Evolutionary conservation across 1,140 invertebrate species (phyloP), one percentile per base, ranked within the genome.

Genomic region (Colletes gigas): DNA sequence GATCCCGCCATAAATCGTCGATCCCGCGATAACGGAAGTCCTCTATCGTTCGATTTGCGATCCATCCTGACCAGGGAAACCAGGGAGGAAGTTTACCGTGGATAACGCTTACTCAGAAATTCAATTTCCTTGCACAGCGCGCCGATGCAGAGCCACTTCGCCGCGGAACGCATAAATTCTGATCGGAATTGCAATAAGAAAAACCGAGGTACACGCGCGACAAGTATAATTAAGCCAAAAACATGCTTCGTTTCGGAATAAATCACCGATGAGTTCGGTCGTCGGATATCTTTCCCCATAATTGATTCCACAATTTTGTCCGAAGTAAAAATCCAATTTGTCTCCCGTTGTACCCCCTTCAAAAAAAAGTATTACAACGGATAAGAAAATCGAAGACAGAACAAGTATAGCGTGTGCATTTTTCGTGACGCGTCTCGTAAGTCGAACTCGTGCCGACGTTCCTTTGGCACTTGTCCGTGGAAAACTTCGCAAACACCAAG

Each of bases 91-190:
- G 8, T 17, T 60, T 21, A 21, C 67, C 59, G 21, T 4, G 59
- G 67, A 77, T 82, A 71, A 71, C 30, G 60, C 66, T 47, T 50
- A 30, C 21, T 41, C 78, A 74, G 60, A 82, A 82, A 82, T 82
- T 82, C 57, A 82, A 82, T 82, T 82, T 68, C 60, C 59, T 30
- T 59, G 65, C 57, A 81, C 57, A 9, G 57, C 19, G 19, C 57
- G n/a, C 2, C 19, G 19, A 6, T 60, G 8, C 21, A 21, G 6
- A 60, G 19, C 57, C 57, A 21, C 30, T 6, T 57, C 17, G 15
- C 60, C 9, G 60, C 9, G 60, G 4, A 63, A 63, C 19, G 60
- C 60, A 4, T 39, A 39, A 63, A 39, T 57, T 57, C 15, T 57
- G 15, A 4, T n/a, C 17, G 5, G 5, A 17, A 57, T 15, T 17